Evolutionary conservation across 2,888 invertebrate genomes (phyloP), one percentile per base, ranked within the genome.

Genomic region (Aethes cnicana): DNA sequence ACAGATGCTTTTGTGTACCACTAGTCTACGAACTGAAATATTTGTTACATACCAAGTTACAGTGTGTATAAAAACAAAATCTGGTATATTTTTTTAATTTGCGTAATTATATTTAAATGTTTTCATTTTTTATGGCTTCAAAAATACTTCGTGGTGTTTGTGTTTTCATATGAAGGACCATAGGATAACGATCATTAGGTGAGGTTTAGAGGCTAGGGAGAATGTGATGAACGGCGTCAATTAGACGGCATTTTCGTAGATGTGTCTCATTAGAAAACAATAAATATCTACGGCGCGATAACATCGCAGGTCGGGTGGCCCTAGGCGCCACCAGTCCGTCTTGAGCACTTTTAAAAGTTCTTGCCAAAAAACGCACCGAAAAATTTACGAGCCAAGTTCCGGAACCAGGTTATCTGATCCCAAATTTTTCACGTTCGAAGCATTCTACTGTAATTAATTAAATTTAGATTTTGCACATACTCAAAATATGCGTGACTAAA

Each of bases 181-280:
- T n/a, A n/a, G n/a, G n/a, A n/a, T n/a, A n/a, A n/a, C n/a, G n/a
- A n/a, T n/a, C n/a, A n/a, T n/a, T n/a, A n/a, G n/a, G n/a, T n/a
- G n/a, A n/a, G n/a, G n/a, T n/a, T n/a, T n/a, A n/a, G n/a, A n/a
- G 21, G 18, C 16, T 39, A 5, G 17, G 39, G 21, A 32, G 23
- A 11, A 17, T n/a, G 30, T 47, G 39, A 42, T 49, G 20, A 14
- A 49, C 33, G 25, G 33, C 16, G 16, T 41, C 42, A 49, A 42
- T 49, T 35, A 42, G 48, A 11, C 18, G 26, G 30, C 33, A 42
- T 42, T 42, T 44, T 12, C 30, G 43, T 44, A 21, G 50, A 50
- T 37, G 33, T 26, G 50, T 44, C 37, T 44, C 50, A 50, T 50
- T 44, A 44, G 44, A 44, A 50, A 50, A 50, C 50, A 50, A 50